A percentile compares a stretch with the other conserved stretches of the same genome.
Conservation (phyloP, 2,888 invertebrate genomes). For the Drosophila borealis region DNA sequence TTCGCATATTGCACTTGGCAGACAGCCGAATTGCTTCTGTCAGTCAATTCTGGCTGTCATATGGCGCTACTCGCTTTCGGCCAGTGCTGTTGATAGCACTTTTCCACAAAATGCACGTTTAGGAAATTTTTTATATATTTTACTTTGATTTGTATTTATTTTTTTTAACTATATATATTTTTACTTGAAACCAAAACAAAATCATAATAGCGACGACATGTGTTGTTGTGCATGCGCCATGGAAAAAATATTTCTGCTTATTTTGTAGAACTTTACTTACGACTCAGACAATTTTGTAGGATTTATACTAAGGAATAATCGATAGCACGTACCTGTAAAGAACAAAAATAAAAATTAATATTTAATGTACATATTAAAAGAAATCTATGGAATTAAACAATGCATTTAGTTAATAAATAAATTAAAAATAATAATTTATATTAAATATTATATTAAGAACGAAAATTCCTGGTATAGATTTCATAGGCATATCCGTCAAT, state of each 20-base stretch:
- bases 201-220: conserved; percentile 21
- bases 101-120: conserved; percentile 72
- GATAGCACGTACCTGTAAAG: conserved; percentile 46
- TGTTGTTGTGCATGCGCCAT: conserved; percentile 31
- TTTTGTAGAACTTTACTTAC: conserved; percentile 33
- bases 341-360: not conserved
- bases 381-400: not conserved
- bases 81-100: conserved; percentile 56
- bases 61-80: conserved; percentile 57
- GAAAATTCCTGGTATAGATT: not conserved
- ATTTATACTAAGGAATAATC: conserved; percentile 4
- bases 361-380: not conserved
- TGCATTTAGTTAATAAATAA: not conserved
- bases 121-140: conserved; percentile 27
- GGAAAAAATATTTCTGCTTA: conserved; percentile 11
- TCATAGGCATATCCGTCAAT: not conserved
- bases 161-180: conserved; percentile 1
- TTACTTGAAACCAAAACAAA: conserved; percentile 32
- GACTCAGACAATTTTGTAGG: conserved; percentile 1
- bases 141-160: conserved; percentile 19
- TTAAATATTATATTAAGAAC: not conserved
- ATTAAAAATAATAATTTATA: not conserved
- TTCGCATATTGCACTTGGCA: conserved; percentile 58
- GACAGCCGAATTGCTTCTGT: conserved; percentile 43
- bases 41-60: conserved; percentile 32